Evolutionary conservation across 2,113 vertebrate species (phyloP).

Genomic region (Mustela lutreola): DNA sequence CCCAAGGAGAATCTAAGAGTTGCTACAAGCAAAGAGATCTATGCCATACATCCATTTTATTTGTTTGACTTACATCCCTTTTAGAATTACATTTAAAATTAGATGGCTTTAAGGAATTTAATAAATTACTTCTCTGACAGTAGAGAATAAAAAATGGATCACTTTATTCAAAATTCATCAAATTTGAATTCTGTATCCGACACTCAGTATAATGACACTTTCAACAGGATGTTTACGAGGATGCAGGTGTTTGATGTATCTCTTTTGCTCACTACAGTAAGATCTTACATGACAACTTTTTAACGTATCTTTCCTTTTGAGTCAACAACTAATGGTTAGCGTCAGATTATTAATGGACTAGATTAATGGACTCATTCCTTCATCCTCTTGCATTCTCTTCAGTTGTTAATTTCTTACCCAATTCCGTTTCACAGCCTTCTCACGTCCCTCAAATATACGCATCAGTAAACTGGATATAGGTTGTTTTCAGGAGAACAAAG

Average conservation of each 20-base stretch:
- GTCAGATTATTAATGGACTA: not conserved
- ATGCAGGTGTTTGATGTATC: not conserved
- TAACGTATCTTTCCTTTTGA: constrained; percentile 10
- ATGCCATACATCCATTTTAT: not conserved
- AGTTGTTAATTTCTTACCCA: not conserved
- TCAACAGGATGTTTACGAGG: not conserved
- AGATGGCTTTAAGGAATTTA: not conserved
- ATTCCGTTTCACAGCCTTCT: not conserved
- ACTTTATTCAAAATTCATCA: constrained; percentile 16
- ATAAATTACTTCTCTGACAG: constrained; percentile 1
- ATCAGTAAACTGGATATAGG: not conserved
- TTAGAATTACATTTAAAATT: not conserved
- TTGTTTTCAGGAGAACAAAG: not conserved
- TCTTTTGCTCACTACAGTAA: not conserved
- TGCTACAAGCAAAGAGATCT: not conserved
- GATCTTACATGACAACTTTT: not conserved
- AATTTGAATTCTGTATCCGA: constrained; percentile 33
- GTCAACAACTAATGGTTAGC: not conserved
- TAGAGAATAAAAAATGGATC: not conserved
- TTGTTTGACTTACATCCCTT: not conserved
- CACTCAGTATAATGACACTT: not conserved
- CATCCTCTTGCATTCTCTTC: not conserved
- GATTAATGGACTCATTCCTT: not conserved
- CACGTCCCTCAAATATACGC: not conserved
- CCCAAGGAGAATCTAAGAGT: not conserved